Percentiles rank a stretch among this genome's conserved stretches.
Evolutionary conservation across 37 sponge, comb jelly and placozoan genomes (phyloP).

Genomic region (Beroe ovata): DNA sequence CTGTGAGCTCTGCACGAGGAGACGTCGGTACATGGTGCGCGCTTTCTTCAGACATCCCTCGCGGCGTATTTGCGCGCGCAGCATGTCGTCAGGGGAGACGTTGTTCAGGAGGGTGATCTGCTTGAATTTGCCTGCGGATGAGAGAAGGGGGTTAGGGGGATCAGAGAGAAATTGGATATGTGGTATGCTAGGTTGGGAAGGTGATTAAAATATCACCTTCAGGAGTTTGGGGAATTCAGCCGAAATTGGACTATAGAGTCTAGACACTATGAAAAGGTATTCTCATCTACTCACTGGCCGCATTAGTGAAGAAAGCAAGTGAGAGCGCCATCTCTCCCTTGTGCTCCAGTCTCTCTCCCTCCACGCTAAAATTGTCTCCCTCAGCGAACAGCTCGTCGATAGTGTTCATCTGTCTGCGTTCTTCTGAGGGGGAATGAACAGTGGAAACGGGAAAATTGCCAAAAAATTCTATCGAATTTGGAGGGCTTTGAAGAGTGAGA

Average conservation of each 20-base stretch:
- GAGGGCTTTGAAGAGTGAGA: too few relatives aligned
- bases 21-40: slow-evolving; percentile 20
- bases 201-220: too few relatives aligned
- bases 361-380: slow-evolving; percentile 7
- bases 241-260: too few relatives aligned
- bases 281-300: slow-evolving; percentile 46
- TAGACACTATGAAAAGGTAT: too few relatives aligned
- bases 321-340: slow-evolving; percentile 60
- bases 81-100: neutral
- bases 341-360: slow-evolving; percentile 49
- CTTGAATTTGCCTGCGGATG: slow-evolving; percentile 59
- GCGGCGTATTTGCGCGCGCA: slow-evolving; percentile 61
- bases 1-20: slow-evolving; percentile 30
- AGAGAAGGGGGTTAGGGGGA: neutral
- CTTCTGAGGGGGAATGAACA: too few relatives aligned
- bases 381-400: slow-evolving; percentile 24
- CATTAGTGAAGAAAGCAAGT: slow-evolving; percentile 59
- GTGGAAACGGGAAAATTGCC: too few relatives aligned
- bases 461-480: too few relatives aligned
- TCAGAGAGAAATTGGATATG: too few relatives aligned
- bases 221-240: too few relatives aligned
- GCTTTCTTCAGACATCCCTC: slow-evolving; percentile 67
- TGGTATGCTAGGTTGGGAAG: too few relatives aligned
- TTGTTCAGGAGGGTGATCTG: slow-evolving; percentile 48
- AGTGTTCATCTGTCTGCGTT: slow-evolving; percentile 7